Base-by-base conservation (phyloP, 2,888 invertebrate genomes). In the Eristalis tenax region DNA sequence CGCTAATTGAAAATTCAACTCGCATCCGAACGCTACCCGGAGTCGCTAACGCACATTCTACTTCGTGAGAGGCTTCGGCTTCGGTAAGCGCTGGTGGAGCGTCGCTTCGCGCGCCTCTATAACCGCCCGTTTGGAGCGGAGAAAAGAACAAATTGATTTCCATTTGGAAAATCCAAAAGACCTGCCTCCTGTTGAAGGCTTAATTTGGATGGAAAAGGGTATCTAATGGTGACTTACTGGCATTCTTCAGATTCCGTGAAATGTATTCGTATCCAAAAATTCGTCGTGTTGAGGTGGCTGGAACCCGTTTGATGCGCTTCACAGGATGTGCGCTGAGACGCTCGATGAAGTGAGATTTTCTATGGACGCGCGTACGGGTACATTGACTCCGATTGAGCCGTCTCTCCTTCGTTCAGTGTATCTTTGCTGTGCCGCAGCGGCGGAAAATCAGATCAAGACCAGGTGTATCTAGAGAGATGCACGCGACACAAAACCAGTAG, bases 391-490 rank as follows among this genome's bases (percentile, higher is more conserved):
- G 57, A 82, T 65, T 38, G 32, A 82, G 78, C 50, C 23, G 76
- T 50, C 18, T n/a, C 43, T 18, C 50, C 18, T n/a, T 43, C 18
- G 50, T 50, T 71, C 40, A n/a, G 43, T 26, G 23, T 50, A 56
- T 59, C 65, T 71, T 74, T 56, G 50, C 5, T 66, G 40, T 18
- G 43, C 6, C 13, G 15, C 28, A n/a, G n/a, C 23, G 73, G 59
- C 43, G 75, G 73, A 81, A 78, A 78, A 86, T 83, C 83, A 83
- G 83, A 86, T 59, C 76, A 35, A 66, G 66, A 79, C 83, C 78
- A 86, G 86, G 83, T 86, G 86, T 78, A 82, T 70, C 50, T 38
- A 40, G 59, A 6, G n/a, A 74, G 64, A 70, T 61, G 35, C 68
- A 68, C 11, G 57, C 28, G 38, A 40, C 66, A 69, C 43, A 65